These are phyloP conservation scores for Apostichopus californicus DNA, from an alignment of 35 echinoderm and acorn worm genomes.

Conservation along the genomic window DNA sequence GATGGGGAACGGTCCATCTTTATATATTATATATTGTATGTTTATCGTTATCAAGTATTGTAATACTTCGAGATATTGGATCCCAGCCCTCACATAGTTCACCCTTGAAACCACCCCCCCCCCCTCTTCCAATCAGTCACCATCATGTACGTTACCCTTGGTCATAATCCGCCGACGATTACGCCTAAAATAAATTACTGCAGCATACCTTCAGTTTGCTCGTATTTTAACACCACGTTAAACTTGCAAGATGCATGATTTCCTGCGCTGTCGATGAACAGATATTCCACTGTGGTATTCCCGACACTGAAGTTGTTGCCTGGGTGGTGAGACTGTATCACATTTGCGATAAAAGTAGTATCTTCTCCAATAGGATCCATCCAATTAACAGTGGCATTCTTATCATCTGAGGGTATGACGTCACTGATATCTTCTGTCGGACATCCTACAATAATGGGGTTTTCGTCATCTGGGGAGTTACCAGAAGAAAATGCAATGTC, in stretches of 20 bases:
- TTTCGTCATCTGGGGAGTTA: not conserved
- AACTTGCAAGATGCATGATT: not conserved
- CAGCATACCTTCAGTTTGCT: not conserved
- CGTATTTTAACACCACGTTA: not conserved
- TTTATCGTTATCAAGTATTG: no score
- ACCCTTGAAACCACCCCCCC: no score
- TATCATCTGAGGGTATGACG: not conserved
- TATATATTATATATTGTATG: no score
- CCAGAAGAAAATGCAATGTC: not conserved
- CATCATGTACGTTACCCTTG: no score
- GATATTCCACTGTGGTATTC: not conserved
- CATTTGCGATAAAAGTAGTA: not conserved
- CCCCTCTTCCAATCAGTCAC: no score
- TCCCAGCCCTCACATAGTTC: no score
- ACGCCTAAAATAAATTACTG: no score
- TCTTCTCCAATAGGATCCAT: not conserved
- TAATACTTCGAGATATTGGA: no score
- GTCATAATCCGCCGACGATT: no score
- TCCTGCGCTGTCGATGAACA: not conserved
- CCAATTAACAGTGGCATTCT: not conserved
- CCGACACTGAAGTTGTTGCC: not conserved
- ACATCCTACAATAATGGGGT: not conserved
- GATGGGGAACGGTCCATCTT: no score
- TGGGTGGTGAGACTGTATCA: not conserved
- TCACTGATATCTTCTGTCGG: not conserved